phyloP scores from a whole-genome alignment of 2,888 invertebrate genomes.

The Pemphredon lugubris region DNA sequence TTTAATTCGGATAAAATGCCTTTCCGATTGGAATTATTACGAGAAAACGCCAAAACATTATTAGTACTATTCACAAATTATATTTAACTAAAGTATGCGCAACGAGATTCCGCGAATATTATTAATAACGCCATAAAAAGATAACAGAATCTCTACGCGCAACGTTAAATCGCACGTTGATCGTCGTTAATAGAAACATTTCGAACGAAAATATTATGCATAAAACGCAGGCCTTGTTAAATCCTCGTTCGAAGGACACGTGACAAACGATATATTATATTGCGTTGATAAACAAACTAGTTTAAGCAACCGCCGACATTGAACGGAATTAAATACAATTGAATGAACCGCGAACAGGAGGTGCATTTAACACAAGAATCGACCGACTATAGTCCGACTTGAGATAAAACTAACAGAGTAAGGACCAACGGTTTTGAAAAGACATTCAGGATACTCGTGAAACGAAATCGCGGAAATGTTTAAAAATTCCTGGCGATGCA shows the following conservation, averaged over 20 bases:
- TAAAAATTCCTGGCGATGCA: constrained; percentile 22
- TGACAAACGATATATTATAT: constrained; percentile 20
- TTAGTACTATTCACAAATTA: constrained; percentile 42
- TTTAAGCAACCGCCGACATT: constrained; percentile 19
- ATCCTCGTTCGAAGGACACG: constrained; percentile 16
- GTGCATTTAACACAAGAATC: constrained; percentile 1
- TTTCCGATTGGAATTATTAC: constrained; percentile 13
- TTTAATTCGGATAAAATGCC: constrained; percentile 26
- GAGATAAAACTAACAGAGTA: constrained; percentile 8
- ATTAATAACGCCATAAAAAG: not conserved
- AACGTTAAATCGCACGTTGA: constrained; percentile 40
- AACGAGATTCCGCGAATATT: constrained; percentile 16
- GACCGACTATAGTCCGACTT: no score
- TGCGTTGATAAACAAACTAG: constrained; percentile 31
- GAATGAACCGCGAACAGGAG: not conserved
- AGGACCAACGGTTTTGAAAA: constrained; percentile 34
- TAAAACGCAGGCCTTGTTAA: constrained; percentile 30
- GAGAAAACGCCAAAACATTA: constrained; percentile 25
- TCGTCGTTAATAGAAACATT: constrained; percentile 36
- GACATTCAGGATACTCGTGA: not conserved
- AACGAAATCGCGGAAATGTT: not conserved
- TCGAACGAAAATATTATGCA: constrained; percentile 33
- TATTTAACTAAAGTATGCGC: constrained; percentile 38
- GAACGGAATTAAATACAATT: constrained; percentile 2
- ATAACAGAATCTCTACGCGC: constrained; percentile 15